Percentiles rank a stretch among this genome's conserved stretches.
Evolutionary conservation across 1,140 invertebrate genomes (phyloP).

Genomic region (Drosophila kanapiae): DNA sequence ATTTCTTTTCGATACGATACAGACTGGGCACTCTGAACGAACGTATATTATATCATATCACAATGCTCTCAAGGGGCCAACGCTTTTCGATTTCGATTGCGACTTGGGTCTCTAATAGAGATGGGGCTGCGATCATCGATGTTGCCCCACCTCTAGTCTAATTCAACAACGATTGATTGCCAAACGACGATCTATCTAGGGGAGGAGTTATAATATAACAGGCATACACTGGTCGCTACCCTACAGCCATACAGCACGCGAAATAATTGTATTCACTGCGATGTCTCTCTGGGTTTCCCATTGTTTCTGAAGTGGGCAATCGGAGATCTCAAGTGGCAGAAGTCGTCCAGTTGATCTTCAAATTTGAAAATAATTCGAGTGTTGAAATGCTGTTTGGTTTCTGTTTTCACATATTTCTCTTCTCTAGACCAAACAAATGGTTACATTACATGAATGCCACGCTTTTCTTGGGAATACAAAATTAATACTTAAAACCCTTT

Average conservation of each 20-base stretch:
- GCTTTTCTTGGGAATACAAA: background rate
- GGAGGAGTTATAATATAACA: constrained; percentile 26
- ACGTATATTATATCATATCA: constrained; percentile 59
- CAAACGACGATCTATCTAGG: constrained; percentile 56
- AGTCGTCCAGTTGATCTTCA: constrained; percentile 2
- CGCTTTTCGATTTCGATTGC: constrained; percentile 6
- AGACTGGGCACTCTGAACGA: constrained; percentile 28
- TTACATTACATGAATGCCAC: background rate
- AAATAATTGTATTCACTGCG: constrained; percentile 21
- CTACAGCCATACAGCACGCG: constrained; percentile 20
- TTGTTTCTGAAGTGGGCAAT: constrained; percentile 4
- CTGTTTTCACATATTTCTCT: background rate
- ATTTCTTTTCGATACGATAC: constrained; percentile 25
- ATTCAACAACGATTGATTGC: constrained; percentile 65
- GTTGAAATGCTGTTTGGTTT: constrained; percentile 17
- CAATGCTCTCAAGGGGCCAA: constrained; percentile 54
- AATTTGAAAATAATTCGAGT: constrained; percentile 8
- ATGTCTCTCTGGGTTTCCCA: background rate
- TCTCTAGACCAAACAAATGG: background rate
- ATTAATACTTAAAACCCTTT: background rate
- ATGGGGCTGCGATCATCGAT: background rate
- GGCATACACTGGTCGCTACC: constrained; percentile 11
- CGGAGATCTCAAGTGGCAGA: constrained; percentile 31
- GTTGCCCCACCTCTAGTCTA: constrained; percentile 1
- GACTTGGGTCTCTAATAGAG: background rate